Conservation (phyloP, 2,888 invertebrate genomes). For the Halictus quadricinctus region DNA sequence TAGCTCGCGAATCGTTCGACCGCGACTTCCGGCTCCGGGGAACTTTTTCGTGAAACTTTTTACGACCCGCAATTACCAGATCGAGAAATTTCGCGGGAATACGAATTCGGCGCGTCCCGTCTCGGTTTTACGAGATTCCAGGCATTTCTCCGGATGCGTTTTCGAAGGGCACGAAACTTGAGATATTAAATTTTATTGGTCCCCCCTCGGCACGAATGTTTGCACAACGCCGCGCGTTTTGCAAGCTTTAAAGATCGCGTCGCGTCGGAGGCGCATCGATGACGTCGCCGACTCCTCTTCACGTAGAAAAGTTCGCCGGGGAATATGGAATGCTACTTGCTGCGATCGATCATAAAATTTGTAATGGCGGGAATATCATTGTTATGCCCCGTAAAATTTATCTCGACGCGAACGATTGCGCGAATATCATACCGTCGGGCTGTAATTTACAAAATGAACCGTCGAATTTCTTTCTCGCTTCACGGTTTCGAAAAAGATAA, state of each 20-base stretch:
- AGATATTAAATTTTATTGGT: slow-evolving; percentile 13
- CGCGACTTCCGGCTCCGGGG: slow-evolving; percentile 30
- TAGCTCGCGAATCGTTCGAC: neutral
- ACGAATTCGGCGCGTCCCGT: slow-evolving; percentile 13
- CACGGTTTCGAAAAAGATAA: neutral
- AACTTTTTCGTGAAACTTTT: slow-evolving; percentile 40
- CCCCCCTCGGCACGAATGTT: neutral
- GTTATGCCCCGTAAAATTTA: neutral
- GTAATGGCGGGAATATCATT: neutral
- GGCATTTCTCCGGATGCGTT: neutral
- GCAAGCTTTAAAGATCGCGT: neutral
- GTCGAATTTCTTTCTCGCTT: neutral
- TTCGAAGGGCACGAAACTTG: slow-evolving; percentile 6
- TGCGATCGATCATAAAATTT: slow-evolving; percentile 6
- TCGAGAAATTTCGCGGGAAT: slow-evolving; percentile 31
- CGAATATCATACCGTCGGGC: neutral
- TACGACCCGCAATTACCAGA: slow-evolving; percentile 39
- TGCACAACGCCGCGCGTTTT: neutral
- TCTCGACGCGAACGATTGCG: neutral
- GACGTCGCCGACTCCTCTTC: neutral
- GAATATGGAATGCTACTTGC: neutral
- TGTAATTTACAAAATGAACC: neutral
- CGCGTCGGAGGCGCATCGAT: neutral
- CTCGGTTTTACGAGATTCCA: slow-evolving; percentile 27
- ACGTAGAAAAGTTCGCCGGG: neutral